A percentile compares a stretch with the other conserved stretches of the same genome.
Conservation (phyloP, 2,113 vertebrate species). For the Anser brachyrhynchus region DNA sequence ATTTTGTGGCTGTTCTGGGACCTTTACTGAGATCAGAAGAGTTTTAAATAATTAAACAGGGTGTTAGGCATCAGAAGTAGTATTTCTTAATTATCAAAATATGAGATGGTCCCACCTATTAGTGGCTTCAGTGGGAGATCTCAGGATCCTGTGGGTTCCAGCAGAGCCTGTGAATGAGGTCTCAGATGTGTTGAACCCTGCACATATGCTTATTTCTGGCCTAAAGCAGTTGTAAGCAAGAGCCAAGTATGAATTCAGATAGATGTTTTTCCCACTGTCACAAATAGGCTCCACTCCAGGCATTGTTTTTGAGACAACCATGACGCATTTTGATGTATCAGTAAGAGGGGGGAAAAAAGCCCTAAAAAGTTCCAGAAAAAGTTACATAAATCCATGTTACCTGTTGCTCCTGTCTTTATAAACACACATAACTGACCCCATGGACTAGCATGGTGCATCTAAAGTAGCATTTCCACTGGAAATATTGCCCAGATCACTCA, state of each 20-base stretch:
- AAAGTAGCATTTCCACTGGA: background rate
- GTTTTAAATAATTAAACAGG: background rate
- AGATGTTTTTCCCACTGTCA: constrained; percentile 47
- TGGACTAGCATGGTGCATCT: background rate
- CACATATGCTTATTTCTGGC: background rate
- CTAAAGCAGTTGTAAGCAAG: background rate
- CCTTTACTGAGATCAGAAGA: background rate
- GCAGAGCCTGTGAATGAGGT: constrained; percentile 16
- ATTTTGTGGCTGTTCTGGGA: background rate
- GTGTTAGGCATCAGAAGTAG: background rate
- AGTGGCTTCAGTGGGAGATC: background rate
- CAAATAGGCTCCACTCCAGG: constrained; percentile 54
- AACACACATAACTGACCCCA: background rate
- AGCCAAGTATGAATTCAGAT: constrained; percentile 27
- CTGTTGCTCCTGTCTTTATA: background rate
- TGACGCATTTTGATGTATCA: constrained; percentile 45
- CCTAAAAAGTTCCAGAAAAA: constrained; percentile 41
- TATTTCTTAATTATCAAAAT: background rate
- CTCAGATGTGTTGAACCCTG: background rate
- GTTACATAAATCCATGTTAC: background rate
- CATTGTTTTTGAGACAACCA: constrained; percentile 59
- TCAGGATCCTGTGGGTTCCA: background rate
- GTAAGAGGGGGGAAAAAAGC: background rate
- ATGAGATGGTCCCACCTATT: background rate
- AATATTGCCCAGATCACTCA: background rate